A percentile compares a stretch with the other conserved stretches of the same genome.
phyloP scores from a whole-genome alignment of 2,888 invertebrate genomes.

The Cheilosia vulpina region DNA sequence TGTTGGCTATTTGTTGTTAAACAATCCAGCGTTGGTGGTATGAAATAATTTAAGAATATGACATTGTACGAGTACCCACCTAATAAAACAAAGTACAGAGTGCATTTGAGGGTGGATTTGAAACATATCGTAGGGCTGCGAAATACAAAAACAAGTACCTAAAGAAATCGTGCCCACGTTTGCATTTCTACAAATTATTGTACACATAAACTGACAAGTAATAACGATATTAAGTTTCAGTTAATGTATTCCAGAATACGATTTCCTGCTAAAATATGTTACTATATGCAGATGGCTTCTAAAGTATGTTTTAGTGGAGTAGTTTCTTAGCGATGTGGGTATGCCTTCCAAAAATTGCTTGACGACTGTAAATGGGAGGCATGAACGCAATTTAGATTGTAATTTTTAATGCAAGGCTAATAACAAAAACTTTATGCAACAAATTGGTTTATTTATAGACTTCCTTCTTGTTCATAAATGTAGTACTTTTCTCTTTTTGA shows the following conservation, averaged over 20 bases:
- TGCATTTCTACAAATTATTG: conserved; percentile 17
- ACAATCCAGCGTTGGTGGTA: conserved; percentile 48
- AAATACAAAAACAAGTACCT: not conserved
- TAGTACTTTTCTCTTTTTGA: too few species aligned
- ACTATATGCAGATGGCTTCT: too few species aligned
- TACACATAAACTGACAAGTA: not conserved
- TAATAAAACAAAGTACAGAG: not conserved
- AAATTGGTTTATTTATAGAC: too few species aligned
- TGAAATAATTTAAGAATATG: conserved; percentile 15
- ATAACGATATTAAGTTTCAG: not conserved
- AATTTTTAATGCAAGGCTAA: too few species aligned
- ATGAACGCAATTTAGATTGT: too few species aligned
- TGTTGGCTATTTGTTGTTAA: conserved; percentile 55
- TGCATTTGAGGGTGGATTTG: conserved; percentile 12
- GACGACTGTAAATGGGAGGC: too few species aligned
- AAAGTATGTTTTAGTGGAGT: too few species aligned
- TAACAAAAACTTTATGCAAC: too few species aligned
- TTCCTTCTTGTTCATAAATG: too few species aligned
- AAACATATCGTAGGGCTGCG: not conserved
- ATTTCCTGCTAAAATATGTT: too few species aligned
- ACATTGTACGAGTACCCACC: not conserved
- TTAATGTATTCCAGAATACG: not conserved
- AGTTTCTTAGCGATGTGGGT: too few species aligned
- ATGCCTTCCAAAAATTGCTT: too few species aligned
- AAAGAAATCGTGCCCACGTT: conserved; percentile 1